Conservation (phyloP, 2,113 vertebrate species). For the cattle (Bos taurus) region ARS-UCD2.0 NC_037336.1:98349501-98350000, state of each 20-base stretch:
- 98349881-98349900: background rate
- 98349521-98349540: background rate
- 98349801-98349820: background rate
- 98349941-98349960: background rate
- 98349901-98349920: background rate
- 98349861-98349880: background rate
- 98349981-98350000: background rate
- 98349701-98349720: background rate
- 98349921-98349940: background rate
- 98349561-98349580: background rate
- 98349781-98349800: background rate
- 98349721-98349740: background rate
- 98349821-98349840: background rate
- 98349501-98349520: rapidly evolving
- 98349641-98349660: background rate
- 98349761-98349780: background rate
- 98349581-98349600: background rate
- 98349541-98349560: background rate
- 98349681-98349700: background rate
- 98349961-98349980: background rate
- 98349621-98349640: background rate
- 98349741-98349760: background rate
- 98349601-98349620: background rate
- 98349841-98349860: background rate
- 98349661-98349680: background rate